phyloP scores from a whole-genome alignment of 1,140 invertebrate species.

The Hormaphis cornu region DNA sequence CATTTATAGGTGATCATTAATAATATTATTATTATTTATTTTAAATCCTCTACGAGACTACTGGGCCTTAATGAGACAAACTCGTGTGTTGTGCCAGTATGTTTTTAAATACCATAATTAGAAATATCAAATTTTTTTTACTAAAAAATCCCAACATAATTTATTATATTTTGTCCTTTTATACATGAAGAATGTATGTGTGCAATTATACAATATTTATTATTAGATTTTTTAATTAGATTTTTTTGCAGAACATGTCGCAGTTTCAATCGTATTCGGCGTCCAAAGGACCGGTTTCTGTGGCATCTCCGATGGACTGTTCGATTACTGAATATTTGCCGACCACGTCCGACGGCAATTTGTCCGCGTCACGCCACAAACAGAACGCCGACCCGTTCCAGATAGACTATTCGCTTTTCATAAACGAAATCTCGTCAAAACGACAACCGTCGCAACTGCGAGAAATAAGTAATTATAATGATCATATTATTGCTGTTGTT shows the following conservation, averaged over 20 bases:
- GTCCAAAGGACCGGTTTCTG: not conserved
- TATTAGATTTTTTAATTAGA: not conserved
- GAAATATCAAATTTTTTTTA: too few relatives aligned
- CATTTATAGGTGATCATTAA: too few relatives aligned
- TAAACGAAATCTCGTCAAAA: constrained; percentile 41
- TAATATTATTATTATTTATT: too few relatives aligned
- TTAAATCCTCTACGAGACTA: too few relatives aligned
- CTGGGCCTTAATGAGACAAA: too few relatives aligned
- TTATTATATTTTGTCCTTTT: too few relatives aligned
- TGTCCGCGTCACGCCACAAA: not conserved
- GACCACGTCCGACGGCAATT: too few relatives aligned
- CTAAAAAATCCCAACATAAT: too few relatives aligned
- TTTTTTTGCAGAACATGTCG: not conserved
- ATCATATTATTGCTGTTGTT: not conserved
- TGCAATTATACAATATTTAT: too few relatives aligned
- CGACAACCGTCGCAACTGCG: constrained; percentile 42
- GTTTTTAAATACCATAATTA: too few relatives aligned
- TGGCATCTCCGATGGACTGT: not conserved
- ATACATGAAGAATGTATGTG: too few relatives aligned
- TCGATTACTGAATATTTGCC: not conserved
- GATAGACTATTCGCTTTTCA: constrained; percentile 43
- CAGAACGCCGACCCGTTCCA: not conserved
- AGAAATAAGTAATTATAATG: constrained; percentile 42
- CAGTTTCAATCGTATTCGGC: not conserved
- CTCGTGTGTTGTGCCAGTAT: too few relatives aligned